phyloP scores from a whole-genome alignment of 23 tunicate genomes.

The Halocynthia roretzi region DNA sequence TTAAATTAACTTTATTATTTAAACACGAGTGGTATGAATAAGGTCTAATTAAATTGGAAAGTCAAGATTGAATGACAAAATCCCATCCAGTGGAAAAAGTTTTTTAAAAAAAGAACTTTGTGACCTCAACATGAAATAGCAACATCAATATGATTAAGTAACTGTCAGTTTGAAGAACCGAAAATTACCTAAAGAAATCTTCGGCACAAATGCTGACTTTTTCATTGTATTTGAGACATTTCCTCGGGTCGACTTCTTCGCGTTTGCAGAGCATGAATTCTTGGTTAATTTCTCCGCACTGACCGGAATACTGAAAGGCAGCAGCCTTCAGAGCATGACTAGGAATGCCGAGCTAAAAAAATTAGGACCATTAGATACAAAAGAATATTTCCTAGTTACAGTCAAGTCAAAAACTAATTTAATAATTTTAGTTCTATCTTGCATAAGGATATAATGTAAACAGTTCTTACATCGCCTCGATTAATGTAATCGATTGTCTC shows the following conservation, averaged over 20 bases:
- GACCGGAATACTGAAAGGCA: conserved; percentile 86
- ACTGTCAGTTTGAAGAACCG: background rate
- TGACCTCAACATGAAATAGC: background rate
- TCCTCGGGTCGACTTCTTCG: conserved; percentile 79
- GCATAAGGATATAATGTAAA: background rate
- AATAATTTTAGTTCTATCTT: background rate
- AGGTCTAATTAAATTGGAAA: too few species aligned
- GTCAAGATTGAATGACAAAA: too few species aligned
- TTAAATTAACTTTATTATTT: too few species aligned
- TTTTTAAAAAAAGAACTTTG: background rate
- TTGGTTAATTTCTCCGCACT: conserved; percentile 60
- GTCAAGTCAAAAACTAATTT: background rate
- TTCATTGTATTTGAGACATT: conserved; percentile 55
- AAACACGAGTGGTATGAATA: too few species aligned
- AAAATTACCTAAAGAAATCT: conserved; percentile 67
- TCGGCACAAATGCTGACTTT: conserved; percentile 90
- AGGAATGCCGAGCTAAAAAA: conserved; percentile 74
- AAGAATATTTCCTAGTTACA: background rate
- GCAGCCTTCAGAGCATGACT: conserved; percentile 85
- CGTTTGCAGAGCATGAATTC: conserved; percentile 87
- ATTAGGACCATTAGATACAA: background rate
- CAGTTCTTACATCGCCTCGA: conserved; percentile 64
- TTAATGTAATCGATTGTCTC: conserved; percentile 36
- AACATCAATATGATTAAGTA: background rate
- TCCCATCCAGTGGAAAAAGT: too few species aligned